Base-by-base conservation (phyloP, 2,888 invertebrate species). In the Helicoverpa assulta region DNA sequence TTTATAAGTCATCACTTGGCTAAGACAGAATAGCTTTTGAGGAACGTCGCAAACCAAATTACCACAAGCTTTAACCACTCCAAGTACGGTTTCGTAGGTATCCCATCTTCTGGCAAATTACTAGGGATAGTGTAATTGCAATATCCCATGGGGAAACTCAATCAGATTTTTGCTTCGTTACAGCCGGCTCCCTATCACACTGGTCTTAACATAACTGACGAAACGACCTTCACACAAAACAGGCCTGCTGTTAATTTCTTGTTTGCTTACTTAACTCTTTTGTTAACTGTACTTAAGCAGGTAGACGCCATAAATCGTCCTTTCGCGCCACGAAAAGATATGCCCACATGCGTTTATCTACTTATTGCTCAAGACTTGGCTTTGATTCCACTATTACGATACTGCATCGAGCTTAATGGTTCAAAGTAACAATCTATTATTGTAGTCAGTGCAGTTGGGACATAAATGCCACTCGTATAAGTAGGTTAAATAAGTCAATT, bases 241-340 rank as follows among this genome's bases (percentile, higher is more conserved):
- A 47, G n/a, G 16, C 47, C 10, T 47, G 16, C 16, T 26, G 12
- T 61, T 61, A 14, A 47, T 16, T n/a, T 19, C 5, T 10, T 5
- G 21, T 16, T 5, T 43, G 21, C 16, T 37, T 2, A 26, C 19
- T 5, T 16, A 75, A 40, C 29, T 37, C 14, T 6, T 54, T 50
- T 40, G 50, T 58, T 16, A 29, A 76, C 76, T 71, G 53, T 67
- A 75, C 19, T 29, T 55, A 65, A 69, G 68, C 78, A 76, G 64
- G 72, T 62, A 70, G 79, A 51, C 33, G 33, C 52, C 63, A 71
- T 77, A 70, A 83, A 80, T 78, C 72, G 67, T 75, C 70, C 69
- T 74, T 65, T 69, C 71, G 64, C 55, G 55, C 64, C 51, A 70
- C 66, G 57, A 72, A 82, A 67, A 77, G 72, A 56, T 57, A 67